phyloP scores from a whole-genome alignment of 2,888 invertebrate species.

The Schrankia costaestrigalis region DNA sequence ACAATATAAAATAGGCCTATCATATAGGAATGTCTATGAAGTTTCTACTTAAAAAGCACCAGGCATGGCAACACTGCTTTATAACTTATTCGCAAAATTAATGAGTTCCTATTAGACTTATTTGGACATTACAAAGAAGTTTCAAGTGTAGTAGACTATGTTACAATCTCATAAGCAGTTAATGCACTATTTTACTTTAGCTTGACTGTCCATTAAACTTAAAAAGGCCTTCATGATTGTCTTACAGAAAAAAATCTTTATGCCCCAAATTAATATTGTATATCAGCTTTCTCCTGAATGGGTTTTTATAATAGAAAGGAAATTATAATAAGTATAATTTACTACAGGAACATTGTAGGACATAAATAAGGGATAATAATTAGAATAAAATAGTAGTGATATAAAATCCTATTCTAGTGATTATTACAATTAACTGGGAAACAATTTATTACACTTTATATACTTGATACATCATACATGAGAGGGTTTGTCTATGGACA shows the following conservation, averaged over 20 bases:
- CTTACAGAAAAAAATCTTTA: too few relatives aligned
- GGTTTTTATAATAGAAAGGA: conserved; percentile 13
- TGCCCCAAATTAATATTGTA: conserved; percentile 24
- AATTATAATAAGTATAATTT: conserved; percentile 22
- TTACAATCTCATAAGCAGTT: too few relatives aligned
- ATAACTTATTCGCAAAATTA: too few relatives aligned
- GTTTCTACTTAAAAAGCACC: conserved; percentile 15
- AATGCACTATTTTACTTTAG: too few relatives aligned
- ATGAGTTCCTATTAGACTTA: too few relatives aligned
- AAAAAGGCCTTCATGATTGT: too few relatives aligned
- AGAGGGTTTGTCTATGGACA: conserved; percentile 25
- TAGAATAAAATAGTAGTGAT: conserved; percentile 9
- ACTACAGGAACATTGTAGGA: conserved; percentile 35
- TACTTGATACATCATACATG: too few relatives aligned
- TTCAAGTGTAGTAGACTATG: too few relatives aligned
- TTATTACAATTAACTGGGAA: conserved; percentile 18
- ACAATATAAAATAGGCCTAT: conserved; percentile 20
- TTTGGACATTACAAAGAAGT: too few relatives aligned
- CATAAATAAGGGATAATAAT: conserved; percentile 6
- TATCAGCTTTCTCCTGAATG: conserved; percentile 30
- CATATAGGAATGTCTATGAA: conserved; percentile 33
- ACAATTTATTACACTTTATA: too few relatives aligned
- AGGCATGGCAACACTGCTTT: conserved; percentile 4
- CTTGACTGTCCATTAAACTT: too few relatives aligned
- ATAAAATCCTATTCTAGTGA: too few relatives aligned